phyloP scores from a whole-genome alignment of 2,797 vertebrate genomes.

The Sparus aurata region DNA sequence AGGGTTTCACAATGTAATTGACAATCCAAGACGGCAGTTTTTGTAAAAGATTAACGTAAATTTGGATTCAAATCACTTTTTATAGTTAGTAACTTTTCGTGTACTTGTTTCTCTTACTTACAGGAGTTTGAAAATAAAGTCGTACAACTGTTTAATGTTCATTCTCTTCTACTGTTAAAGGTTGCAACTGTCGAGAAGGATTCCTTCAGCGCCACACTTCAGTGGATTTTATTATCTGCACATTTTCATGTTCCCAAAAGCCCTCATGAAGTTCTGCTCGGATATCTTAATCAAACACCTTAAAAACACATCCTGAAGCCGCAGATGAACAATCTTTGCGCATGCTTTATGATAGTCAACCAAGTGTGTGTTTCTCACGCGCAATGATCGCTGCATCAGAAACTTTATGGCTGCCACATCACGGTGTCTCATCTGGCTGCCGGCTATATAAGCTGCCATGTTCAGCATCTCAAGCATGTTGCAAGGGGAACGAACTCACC shows the following conservation, averaged over 20 bases:
- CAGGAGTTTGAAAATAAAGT: background rate
- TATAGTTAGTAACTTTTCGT: background rate
- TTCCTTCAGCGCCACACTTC: background rate
- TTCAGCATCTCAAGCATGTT: constrained; percentile 34
- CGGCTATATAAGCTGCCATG: constrained; percentile 61
- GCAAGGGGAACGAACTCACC: constrained; percentile 28
- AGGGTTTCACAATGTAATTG: background rate
- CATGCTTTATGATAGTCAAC: constrained; percentile 53
- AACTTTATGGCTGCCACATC: constrained; percentile 40
- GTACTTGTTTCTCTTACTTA: background rate
- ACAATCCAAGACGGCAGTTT: background rate
- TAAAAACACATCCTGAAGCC: constrained; percentile 42
- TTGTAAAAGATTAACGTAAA: background rate
- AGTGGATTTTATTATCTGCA: constrained; percentile 6
- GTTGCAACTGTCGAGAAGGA: background rate
- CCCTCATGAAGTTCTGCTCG: background rate
- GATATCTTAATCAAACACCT: constrained; percentile 36
- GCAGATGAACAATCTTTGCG: constrained; percentile 16
- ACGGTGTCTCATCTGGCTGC: background rate
- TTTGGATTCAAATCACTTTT: too few relatives aligned
- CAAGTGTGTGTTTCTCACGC: constrained; percentile 74
- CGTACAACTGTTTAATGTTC: background rate
- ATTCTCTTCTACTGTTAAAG: background rate
- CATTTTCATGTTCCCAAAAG: constrained; percentile 7
- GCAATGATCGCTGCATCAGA: constrained; percentile 11